phyloP scores from a whole-genome alignment of 2,797 vertebrate species.

The Brotogeris chrysoptera region DNA sequence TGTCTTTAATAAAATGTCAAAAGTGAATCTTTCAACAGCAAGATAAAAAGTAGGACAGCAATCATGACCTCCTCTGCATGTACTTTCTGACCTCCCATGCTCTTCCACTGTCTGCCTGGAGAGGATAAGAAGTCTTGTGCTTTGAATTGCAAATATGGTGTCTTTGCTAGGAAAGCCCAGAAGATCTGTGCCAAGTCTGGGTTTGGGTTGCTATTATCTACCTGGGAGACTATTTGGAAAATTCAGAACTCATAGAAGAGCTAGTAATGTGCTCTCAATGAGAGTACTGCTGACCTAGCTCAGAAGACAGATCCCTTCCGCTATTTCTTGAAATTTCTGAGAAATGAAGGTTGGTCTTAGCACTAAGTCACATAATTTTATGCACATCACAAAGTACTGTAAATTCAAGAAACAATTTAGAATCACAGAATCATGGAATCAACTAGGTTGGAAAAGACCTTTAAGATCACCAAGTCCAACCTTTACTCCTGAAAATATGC shows the following conservation, averaged over 20 bases:
- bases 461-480: not conserved
- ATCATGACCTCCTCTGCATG: not conserved
- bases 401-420: not conserved
- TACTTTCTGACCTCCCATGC: not conserved
- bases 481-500: not conserved
- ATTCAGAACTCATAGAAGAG: not conserved
- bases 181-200: not conserved
- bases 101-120: not conserved
- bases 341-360: not conserved
- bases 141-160: not conserved
- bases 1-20: not conserved
- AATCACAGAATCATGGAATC: not conserved
- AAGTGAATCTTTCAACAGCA: not conserved
- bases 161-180: not conserved
- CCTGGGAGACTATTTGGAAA: not conserved
- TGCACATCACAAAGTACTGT: not conserved
- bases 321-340: not conserved
- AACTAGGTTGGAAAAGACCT: not conserved
- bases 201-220: not conserved
- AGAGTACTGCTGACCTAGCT: not conserved
- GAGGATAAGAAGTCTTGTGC: not conserved
- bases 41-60: not conserved
- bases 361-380: not conserved
- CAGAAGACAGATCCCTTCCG: not conserved
- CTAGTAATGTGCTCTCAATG: not conserved